Evolutionary conservation across 2,113 vertebrate species (phyloP), one percentile per base, ranked within the genome.

Genomic region (Myrmecophaga tridactyla): DNA sequence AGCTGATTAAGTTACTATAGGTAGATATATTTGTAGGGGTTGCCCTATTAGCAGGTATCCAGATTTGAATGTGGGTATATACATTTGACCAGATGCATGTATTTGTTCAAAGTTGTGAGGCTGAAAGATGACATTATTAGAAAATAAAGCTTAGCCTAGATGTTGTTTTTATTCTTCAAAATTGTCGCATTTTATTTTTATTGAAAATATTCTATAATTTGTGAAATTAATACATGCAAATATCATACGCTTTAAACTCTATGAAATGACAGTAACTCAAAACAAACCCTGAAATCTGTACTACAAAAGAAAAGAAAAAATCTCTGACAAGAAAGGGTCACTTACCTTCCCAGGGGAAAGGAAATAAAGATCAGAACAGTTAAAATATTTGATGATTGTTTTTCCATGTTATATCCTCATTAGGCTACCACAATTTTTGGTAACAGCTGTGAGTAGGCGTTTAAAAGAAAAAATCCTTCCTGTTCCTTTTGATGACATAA

Each of bases 361-460:
- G 13, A 69, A 87, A 53, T 75, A 65, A 92, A 94, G 93, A 73
- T 67, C 31, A 94, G 91, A 82, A 62, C 41, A 90, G 85, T 39
- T n/a, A 41, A 65, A 27, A 46, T 80, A 63, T 80, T 56, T 83
- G 15, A 56, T 67, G 48, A 31, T 56, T 88, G 43, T 88, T 94
- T 92, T 91, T 67, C 25, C 39, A 90, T 83, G 73, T 90, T 58
- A 36, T 31, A 10, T 86, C 63, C 48, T 65, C 31, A 13, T 62
- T 89, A 84, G 29, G 14, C 76, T 67, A 53, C 31, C 58, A 39
- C 51, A 70, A 58, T 56, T 96, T 94, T 82, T 78, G 73, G 21
- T 70, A 91, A 93, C 58, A 96, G 48, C 83, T 94, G 58, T 58
- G 65, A 83, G 95, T 80, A 94, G 88, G 89, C 0, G 1, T 94